A percentile compares a stretch with the other conserved stretches of the same genome.
These are phyloP conservation scores for Spermophilus dauricus DNA, from an alignment of 2,113 vertebrate species.

Conservation along the genomic window DNA sequence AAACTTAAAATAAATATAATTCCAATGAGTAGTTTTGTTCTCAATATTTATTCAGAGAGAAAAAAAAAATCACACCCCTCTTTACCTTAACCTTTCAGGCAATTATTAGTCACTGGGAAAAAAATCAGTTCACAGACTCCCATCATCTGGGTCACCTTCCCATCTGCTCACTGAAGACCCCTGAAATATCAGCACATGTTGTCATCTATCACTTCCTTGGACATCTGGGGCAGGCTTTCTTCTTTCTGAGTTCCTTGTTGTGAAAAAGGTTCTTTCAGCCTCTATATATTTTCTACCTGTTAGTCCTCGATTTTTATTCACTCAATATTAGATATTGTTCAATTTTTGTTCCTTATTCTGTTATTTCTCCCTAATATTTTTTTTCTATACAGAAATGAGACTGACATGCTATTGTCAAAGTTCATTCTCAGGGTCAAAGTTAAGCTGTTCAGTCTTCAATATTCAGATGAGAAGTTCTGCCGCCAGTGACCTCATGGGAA, in stretches of 20 bases:
- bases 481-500: neutral
- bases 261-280: neutral
- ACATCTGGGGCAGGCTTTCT: neutral
- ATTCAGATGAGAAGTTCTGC: neutral
- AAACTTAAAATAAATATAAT: neutral
- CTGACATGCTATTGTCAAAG: neutral
- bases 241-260: neutral
- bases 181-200: neutral
- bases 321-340: neutral
- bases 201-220: neutral
- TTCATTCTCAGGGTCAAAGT: neutral
- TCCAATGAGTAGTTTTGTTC: neutral
- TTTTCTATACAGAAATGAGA: conserved; percentile 19
- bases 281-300: neutral
- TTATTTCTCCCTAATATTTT: conserved; percentile 29
- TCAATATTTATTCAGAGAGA: neutral
- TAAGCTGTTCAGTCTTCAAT: neutral
- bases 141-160: neutral
- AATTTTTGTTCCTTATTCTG: neutral
- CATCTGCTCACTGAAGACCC: neutral
- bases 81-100: neutral
- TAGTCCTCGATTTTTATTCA: neutral
- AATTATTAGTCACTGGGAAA: neutral
- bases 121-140: neutral
- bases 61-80: neutral